These are phyloP conservation scores for Gobiocypris rarus DNA, from an alignment of 2,113 vertebrate genomes.

Conservation along the genomic window DNA sequence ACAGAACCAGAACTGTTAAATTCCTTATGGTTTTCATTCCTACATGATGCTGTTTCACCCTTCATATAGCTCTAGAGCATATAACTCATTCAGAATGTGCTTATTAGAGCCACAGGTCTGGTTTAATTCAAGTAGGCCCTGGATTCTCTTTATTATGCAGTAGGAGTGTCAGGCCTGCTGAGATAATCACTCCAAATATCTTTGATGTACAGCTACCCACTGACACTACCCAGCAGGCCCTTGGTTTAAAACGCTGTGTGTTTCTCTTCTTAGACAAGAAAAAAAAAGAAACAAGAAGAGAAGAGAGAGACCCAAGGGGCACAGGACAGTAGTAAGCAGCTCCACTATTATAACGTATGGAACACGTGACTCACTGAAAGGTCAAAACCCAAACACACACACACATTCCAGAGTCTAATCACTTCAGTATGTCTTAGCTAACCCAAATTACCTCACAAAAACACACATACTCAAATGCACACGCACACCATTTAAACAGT, in stretches of 20 bases:
- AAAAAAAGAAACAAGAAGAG: background rate
- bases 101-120: constrained; percentile 5
- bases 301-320: background rate
- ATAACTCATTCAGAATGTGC: background rate
- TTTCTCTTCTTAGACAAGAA: constrained; percentile 13
- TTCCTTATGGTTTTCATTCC: background rate
- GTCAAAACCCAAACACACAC: background rate
- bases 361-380: background rate
- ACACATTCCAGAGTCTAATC: constrained; percentile 27
- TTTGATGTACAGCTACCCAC: constrained; percentile 30
- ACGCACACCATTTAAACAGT: background rate
- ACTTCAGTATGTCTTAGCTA: constrained; percentile 18
- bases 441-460: background rate
- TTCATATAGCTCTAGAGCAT: background rate
- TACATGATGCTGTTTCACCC: background rate
- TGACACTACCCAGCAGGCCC: constrained; percentile 26
- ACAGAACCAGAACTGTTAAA: background rate
- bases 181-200: constrained; percentile 21
- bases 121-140: background rate
- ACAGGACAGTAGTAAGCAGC: constrained; percentile 14
- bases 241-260: constrained; percentile 16
- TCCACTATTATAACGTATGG: background rate
- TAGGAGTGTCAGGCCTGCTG: constrained; percentile 8
- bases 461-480: background rate
- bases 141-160: constrained; percentile 1